Conservation (phyloP, 2,797 vertebrate species). For the Falco concolor region DNA sequence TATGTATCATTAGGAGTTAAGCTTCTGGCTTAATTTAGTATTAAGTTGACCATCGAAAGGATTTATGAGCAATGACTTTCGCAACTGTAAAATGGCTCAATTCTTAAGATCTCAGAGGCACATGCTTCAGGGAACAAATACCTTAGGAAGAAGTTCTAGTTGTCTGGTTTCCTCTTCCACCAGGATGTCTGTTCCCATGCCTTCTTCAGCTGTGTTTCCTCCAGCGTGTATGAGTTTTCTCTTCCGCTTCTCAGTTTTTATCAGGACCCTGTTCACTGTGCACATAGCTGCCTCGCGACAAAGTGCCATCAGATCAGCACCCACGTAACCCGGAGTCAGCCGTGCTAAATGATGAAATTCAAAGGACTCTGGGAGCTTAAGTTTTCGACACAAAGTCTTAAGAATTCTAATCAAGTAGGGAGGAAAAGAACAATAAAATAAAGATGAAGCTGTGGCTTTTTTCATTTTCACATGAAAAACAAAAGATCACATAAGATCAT, state of each 20-base stretch:
- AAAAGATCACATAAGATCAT: not conserved
- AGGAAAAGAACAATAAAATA: not conserved
- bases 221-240: not conserved
- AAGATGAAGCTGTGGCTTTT: not conserved
- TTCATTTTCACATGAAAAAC: not conserved
- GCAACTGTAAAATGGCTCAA: not conserved
- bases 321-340: slow-evolving; percentile 91
- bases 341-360: slow-evolving; percentile 82
- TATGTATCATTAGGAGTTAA: not conserved
- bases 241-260: slow-evolving; percentile 38
- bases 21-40: not conserved
- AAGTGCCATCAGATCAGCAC: slow-evolving; percentile 92
- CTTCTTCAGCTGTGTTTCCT: not conserved
- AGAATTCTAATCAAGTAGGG: slow-evolving; percentile 80
- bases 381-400: slow-evolving; percentile 87
- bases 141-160: slow-evolving; percentile 9
- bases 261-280: slow-evolving; percentile 84
- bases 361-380: slow-evolving; percentile 82
- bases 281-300: slow-evolving; percentile 89
- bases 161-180: not conserved
- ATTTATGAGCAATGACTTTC: not conserved
- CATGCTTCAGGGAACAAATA: not conserved
- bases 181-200: not conserved
- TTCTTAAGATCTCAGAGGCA: not conserved
- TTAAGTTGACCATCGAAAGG: not conserved